Evolutionary conservation across 2,113 vertebrate species (phyloP).

Genomic region (Plotosus lineatus): DNA sequence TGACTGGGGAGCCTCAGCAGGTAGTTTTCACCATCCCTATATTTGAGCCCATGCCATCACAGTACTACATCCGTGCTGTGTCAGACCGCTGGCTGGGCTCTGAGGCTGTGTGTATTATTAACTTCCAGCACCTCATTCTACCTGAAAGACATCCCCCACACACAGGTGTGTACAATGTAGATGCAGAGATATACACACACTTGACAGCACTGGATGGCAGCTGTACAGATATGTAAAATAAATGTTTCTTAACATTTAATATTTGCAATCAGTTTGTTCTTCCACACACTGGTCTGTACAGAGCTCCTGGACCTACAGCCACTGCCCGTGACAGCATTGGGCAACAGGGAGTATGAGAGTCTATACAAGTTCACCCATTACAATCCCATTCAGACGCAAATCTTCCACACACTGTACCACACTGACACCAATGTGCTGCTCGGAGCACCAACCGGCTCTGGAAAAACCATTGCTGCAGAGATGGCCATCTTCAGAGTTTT

Average conservation of each 20-base stretch:
- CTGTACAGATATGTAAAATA: neutral
- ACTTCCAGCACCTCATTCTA: constrained; percentile 96
- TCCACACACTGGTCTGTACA: constrained; percentile 56
- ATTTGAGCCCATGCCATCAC: constrained; percentile 95
- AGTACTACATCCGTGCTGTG: constrained; percentile 95
- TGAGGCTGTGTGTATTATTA: constrained; percentile 93
- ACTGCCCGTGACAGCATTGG: constrained; percentile 85
- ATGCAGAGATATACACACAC: constrained; percentile 9
- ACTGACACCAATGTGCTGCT: constrained; percentile 94
- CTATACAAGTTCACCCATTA: constrained; percentile 96
- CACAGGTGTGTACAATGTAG: constrained; percentile 74
- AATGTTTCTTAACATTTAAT: neutral
- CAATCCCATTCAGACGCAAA: constrained; percentile 98
- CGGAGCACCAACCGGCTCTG: constrained; percentile 95
- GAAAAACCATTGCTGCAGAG: constrained; percentile 96
- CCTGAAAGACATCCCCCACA: constrained; percentile 96
- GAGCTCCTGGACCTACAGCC: constrained; percentile 96
- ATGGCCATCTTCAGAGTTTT: constrained; percentile 96
- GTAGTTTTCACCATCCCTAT: constrained; percentile 97
- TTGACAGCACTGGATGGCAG: neutral
- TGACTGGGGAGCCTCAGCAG: constrained; percentile 84
- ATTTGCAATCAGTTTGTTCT: neutral
- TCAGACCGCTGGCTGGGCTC: constrained; percentile 96
- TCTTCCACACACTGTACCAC: constrained; percentile 96
- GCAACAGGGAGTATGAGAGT: constrained; percentile 81